Evolutionary conservation across 2,113 vertebrate species (phyloP).

Genomic region (Nerophis lumbriciformis): DNA sequence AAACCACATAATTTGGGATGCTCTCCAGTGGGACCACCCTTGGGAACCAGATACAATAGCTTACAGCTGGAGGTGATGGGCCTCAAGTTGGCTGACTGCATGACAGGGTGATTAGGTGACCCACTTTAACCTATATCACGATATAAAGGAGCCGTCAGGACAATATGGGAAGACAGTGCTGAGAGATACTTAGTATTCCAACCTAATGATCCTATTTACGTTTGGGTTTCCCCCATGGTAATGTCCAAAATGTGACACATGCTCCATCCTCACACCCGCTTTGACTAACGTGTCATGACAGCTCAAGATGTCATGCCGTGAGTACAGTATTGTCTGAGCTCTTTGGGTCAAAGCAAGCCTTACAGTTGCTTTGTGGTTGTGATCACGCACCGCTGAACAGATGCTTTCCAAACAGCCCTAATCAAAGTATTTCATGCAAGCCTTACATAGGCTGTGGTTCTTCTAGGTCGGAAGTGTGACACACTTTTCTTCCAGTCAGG

Average conservation of each 20-base stretch:
- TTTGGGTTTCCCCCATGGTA: neutral
- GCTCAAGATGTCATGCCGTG: constrained; percentile 53
- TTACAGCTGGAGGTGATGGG: constrained; percentile 59
- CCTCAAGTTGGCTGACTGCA: constrained; percentile 17
- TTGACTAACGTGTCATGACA: constrained; percentile 61
- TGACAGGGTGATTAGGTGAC: constrained; percentile 53
- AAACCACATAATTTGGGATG: constrained; percentile 6
- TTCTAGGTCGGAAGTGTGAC: neutral
- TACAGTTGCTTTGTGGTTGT: constrained; percentile 19
- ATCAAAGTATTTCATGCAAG: neutral
- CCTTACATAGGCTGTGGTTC: too few species aligned
- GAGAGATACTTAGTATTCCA: constrained; percentile 1
- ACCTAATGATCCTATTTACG: neutral
- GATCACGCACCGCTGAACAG: constrained; percentile 35
- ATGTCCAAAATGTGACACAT: neutral
- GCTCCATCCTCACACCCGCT: constrained; percentile 34
- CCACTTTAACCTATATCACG: constrained; percentile 57
- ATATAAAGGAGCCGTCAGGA: constrained; percentile 48
- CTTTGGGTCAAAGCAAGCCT: constrained; percentile 33
- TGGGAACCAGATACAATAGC: constrained; percentile 56
- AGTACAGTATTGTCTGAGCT: constrained; percentile 49
- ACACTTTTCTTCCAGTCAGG: constrained; percentile 11
- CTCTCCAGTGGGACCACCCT: constrained; percentile 35
- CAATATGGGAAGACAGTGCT: neutral
- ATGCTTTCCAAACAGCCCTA: neutral